These are phyloP conservation scores for Sycophila sp. DNA, from an alignment of 1,140 invertebrate species.

Conservation along the genomic window DNA sequence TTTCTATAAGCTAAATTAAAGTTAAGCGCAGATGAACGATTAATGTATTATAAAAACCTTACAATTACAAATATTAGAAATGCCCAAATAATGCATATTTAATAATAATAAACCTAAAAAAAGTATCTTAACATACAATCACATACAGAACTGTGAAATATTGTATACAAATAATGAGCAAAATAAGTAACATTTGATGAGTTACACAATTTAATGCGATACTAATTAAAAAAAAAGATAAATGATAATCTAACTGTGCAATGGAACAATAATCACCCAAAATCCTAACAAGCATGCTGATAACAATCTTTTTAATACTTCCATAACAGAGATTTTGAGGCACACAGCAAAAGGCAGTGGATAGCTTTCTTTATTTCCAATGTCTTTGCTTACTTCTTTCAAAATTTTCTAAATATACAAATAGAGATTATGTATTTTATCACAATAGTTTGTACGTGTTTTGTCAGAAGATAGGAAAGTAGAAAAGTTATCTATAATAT, in stretches of 20 bases:
- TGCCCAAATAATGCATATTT: slow-evolving; percentile 30
- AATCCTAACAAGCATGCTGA: slow-evolving; percentile 35
- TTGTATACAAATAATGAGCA: slow-evolving; percentile 14
- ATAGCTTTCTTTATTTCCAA: slow-evolving; percentile 24
- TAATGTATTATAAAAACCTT: slow-evolving; percentile 22
- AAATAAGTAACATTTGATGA: slow-evolving; percentile 4
- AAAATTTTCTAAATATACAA: slow-evolving; percentile 25
- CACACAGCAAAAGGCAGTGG: slow-evolving; percentile 50
- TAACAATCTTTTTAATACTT: slow-evolving; percentile 27
- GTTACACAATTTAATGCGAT: no score
- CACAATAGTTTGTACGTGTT: slow-evolving; percentile 42
- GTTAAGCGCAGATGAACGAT: slow-evolving; percentile 17
- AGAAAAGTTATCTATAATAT: slow-evolving; percentile 26
- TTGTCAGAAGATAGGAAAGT: slow-evolving; percentile 24
- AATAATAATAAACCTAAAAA: no score
- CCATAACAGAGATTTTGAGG: slow-evolving; percentile 43
- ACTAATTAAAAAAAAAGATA: neutral
- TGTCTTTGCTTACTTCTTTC: slow-evolving; percentile 1
- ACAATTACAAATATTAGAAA: slow-evolving; percentile 33
- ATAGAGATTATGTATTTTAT: slow-evolving; percentile 36
- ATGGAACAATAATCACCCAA: slow-evolving; percentile 27
- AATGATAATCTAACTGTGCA: slow-evolving; percentile 25
- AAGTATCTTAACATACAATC: neutral
- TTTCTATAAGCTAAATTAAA: slow-evolving; percentile 16
- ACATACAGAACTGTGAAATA: slow-evolving; percentile 13